Base-by-base conservation (phyloP, 1,140 invertebrate species). In the Parasteatoda tepidariorum region DNA sequence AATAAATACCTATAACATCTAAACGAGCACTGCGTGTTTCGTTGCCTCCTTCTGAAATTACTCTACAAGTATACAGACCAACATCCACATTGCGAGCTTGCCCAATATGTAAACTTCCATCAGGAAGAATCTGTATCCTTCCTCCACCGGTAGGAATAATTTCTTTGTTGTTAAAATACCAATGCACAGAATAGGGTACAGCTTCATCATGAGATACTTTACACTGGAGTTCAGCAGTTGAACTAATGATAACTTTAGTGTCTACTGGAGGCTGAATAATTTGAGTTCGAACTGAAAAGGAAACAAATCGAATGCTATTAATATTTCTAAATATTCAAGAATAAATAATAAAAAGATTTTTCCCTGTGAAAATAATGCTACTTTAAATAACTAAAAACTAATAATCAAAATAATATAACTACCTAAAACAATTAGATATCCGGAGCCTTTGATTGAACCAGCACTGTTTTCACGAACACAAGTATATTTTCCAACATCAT, bases 191-290 rank as follows among this genome's bases (percentile, higher is more conserved):
- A 86, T 94, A 96, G n/a, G 93, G 92, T n/a, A 98, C 94, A 84
- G 93, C 93, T 26, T 95, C 93, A 90, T 98, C 97, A 87, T 94
- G 95, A n/a, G 94, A 96, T 31, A 98, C 94, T 90, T 95, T 96
- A 90, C 97, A 99, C 86, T 96, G 95, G 68, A 99, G 90, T 24
- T 94, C 94, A 1, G 96, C 96, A 34, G 94, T 96, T 67, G 96
- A 94, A 24, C 96, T 96, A 2, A 98, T 90, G 57, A 98, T 92
- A 26, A 97, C 95, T 85, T 93, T 70, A n/a, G 85, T 85, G 33
- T 85, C 84, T 9, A 75, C 73, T 22, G 84, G 84, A 34, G 84
- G 83, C 26, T 82, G 76, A 61, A 66, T 68, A 62, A 86, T 79
- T 61, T 86, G 84, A 57, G 84, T 84, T 22, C 84, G 84, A 59